phyloP scores from a whole-genome alignment of 1,140 invertebrate species.

The Portunus trituberculatus region DNA sequence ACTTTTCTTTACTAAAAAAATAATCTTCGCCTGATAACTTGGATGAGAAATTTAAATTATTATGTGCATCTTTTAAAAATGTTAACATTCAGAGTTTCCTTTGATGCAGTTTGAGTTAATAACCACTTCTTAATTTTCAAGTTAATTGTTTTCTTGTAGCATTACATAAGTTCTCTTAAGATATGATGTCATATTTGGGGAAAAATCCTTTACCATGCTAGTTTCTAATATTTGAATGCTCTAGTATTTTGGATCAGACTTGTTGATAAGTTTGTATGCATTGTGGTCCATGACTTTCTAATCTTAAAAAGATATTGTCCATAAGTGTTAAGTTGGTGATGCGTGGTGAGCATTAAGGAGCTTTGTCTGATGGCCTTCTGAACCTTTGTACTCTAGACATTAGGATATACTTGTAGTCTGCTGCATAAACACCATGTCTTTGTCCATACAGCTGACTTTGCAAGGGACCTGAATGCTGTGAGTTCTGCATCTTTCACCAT shows the following conservation, averaged over 20 bases:
- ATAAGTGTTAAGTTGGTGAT: neutral
- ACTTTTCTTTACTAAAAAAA: neutral
- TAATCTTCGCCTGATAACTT: neutral
- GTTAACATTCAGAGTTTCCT: neutral
- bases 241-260: neutral
- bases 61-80: neutral
- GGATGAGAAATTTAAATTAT: neutral
- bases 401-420: neutral
- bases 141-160: neutral
- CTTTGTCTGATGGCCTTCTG: neutral
- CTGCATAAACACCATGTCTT: neutral
- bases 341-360: neutral
- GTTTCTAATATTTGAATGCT: neutral
- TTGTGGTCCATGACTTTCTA: neutral
- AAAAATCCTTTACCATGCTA: neutral
- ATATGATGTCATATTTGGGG: neutral
- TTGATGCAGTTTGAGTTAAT: neutral
- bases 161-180: neutral
- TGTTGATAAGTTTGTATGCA: neutral
- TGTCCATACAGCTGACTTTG: constrained; percentile 18
- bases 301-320: neutral
- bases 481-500: neutral
- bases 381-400: neutral
- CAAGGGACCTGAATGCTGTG: constrained; percentile 8
- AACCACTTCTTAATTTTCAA: neutral